Evolutionary conservation across 2,113 vertebrate species (phyloP), one percentile per base, ranked within the genome.

Genomic region (Verasper variegatus): DNA sequence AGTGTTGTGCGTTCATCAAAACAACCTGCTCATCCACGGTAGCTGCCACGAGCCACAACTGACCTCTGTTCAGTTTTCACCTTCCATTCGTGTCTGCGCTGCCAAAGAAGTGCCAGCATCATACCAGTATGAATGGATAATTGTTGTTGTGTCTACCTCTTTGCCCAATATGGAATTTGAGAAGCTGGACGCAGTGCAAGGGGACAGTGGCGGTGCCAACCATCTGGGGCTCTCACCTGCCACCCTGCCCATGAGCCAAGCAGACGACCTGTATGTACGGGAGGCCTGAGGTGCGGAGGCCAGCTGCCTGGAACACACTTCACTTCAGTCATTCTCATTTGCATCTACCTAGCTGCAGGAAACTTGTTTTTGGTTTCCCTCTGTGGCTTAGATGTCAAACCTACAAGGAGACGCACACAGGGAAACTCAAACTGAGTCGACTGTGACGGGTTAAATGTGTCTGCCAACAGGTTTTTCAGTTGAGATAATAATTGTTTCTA

Each of bases 51-150:
- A 71, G 60, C 66, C 18, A 23, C 47, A 76, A 49, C 61, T 72
- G 42, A 74, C 40, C 74, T 65, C 65, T 42, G 20, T 62, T 74
- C 52, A 49, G 42, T 81, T 77, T 74, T 74, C 68, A 71, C 82
- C 70, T 62, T 68, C 75, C 73, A 2, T 77, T 86, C 70, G 65
- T 71, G n/a, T 56, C 68, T 47, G 58, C 18, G 63, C 54, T 76
- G 71, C 82, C 54, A 81, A 54, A 21, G 59, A 76, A 63, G 78
- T 77, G 68, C 68, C 71, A 71, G 69, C 65, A 79, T 74, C 55
- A 57, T 74, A 66, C 76, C 21, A 24, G 35, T 54, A 77, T 78
- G 86, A 80, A 80, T 85, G 80, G 64, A 78, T 80, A 82, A 82
- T 80, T 80, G 79, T 63, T 77, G 78, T 82, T 74, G 78, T 82